phyloP scores from a whole-genome alignment of 2,113 vertebrate genomes.

The Gila orcuttii region DNA sequence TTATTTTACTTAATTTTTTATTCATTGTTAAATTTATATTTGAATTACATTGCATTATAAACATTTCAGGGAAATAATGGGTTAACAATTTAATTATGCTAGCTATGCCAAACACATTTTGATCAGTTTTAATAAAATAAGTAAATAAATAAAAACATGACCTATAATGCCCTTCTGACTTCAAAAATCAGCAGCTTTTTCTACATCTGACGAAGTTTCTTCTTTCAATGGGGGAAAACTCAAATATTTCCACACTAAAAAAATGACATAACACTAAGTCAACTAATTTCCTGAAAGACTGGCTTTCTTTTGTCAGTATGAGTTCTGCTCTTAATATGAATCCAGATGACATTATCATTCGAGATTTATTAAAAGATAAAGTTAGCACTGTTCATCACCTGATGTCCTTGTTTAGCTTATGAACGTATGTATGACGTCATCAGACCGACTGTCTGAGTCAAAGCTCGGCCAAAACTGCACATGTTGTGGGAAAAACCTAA shows the following conservation, averaged over 20 bases:
- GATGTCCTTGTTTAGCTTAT: not conserved
- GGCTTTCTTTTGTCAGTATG: not conserved
- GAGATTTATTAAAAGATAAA: not conserved
- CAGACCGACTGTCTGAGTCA: not conserved
- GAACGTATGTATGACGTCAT: not conserved
- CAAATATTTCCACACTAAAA: not conserved
- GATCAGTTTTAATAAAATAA: not conserved
- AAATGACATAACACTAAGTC: not conserved
- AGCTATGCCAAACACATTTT: not conserved
- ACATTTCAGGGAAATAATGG: not conserved
- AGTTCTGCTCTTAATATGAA: not conserved
- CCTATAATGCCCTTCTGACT: not conserved
- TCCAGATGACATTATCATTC: not conserved
- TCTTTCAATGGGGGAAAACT: not conserved
- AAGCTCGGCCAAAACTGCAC: not conserved
- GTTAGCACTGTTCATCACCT: not conserved
- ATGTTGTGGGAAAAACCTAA: not conserved
- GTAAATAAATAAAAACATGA: not conserved
- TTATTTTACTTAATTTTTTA: not conserved
- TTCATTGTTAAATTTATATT: not conserved
- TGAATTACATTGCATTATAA: not conserved
- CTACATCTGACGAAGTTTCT: not conserved
- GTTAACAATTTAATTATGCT: not conserved
- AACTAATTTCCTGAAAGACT: not conserved
- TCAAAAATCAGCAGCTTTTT: not conserved